Base-by-base conservation (phyloP, 2,113 vertebrate genomes). In the Acanthochromis polyacanthus region DNA sequence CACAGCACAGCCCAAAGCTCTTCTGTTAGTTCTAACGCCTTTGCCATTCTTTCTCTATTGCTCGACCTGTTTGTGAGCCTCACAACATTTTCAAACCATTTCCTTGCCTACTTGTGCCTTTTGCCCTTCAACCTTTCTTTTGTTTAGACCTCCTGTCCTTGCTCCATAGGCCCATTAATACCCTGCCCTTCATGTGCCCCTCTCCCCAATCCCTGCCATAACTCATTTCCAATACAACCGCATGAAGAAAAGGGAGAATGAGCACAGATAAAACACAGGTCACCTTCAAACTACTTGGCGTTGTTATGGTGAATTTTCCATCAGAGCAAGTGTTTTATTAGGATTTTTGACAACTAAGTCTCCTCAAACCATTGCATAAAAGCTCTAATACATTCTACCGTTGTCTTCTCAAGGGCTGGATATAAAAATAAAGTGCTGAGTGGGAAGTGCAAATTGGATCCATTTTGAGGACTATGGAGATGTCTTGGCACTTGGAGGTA, bases 231-330 rank as follows among this genome's bases (percentile, higher is more conserved):
- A 86, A 75, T 62, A 64, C 78, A 77, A 81, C 62, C 70, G 76
- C 66, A 84, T 53, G 83, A 67, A 83, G 82, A 84, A 45, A 81
- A 75, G 48, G 16, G 48, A 81, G 65, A 75, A 83, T n/a, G 66
- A 83, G 78, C 73, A 72, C 59, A 88, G 76, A 91, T 91, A 83
- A 93, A 93, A 88, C 80, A 51, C 55, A 66, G 87, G 91, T 91
- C 88, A 93, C 90, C 88, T 92, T 81, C 83, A 91, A 30, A 88
- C 66, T 82, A 67, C 82, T 79, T 85, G 76, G 20, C 45, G 4
- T 85, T 74, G 85, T 89, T 89, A 75, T 86, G 86, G 61, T 81
- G 88, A 90, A 86, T 81, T 91, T 25, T 53, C 77, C 52, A 80
- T 78, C 52, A 70, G 68, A 78, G 57, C 63, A 59, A 75, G 74